A percentile compares a stretch with the other conserved stretches of the same genome.
Evolutionary conservation across 2,888 invertebrate genomes (phyloP).

Genomic region (Brachyptera putata): DNA sequence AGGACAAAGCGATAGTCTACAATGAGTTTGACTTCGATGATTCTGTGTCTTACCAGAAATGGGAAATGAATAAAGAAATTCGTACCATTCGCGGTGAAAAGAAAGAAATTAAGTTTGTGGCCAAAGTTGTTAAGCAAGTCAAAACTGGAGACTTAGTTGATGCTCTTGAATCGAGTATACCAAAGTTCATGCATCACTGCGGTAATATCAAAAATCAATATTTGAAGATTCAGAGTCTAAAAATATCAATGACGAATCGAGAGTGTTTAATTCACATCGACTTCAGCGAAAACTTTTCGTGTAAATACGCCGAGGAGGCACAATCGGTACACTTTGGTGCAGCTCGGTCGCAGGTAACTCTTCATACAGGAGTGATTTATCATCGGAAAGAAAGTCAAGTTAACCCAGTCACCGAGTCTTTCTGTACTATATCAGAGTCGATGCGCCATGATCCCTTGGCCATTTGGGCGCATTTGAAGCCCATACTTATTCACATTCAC

Average conservation of each 20-base stretch:
- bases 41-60: neutral
- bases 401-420: constrained; percentile 39
- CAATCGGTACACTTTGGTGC: constrained; percentile 24
- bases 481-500: constrained; percentile 35
- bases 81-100: neutral
- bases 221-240: constrained; percentile 5
- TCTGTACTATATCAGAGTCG: constrained; percentile 38
- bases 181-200: constrained; percentile 41
- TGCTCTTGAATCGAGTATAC: constrained; percentile 41
- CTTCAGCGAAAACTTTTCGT: constrained; percentile 24
- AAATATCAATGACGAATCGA: constrained; percentile 6
- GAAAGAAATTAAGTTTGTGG: constrained; percentile 41
- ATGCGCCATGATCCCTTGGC: constrained; percentile 41
- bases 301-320: constrained; percentile 22
- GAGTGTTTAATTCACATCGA: constrained; percentile 24
- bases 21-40: constrained; percentile 14
- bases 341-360: constrained; percentile 19
- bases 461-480: constrained; percentile 43
- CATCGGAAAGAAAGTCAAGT: constrained; percentile 10
- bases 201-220: constrained; percentile 32
- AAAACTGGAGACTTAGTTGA: constrained; percentile 41
- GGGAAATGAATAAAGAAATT: neutral
- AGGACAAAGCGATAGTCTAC: constrained; percentile 10
- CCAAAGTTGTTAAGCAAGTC: constrained; percentile 42
- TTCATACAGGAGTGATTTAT: constrained; percentile 37